Conservation (phyloP, 2,797 vertebrate genomes). For the Bucorvus abyssinicus region DNA sequence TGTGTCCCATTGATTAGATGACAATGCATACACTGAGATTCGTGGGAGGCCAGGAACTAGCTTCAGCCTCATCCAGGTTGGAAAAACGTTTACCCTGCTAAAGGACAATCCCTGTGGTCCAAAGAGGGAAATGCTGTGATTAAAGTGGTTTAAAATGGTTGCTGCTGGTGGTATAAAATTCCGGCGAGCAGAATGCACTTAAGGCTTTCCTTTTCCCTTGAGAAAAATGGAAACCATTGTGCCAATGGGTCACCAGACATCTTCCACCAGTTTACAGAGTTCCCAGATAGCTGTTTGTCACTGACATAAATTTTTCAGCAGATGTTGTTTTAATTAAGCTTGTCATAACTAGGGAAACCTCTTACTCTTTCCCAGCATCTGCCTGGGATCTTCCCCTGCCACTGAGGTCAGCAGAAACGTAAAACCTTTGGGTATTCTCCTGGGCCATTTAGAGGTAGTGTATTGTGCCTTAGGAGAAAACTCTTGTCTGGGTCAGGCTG, state of each 20-base stretch:
- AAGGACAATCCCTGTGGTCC: background rate
- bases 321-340: background rate
- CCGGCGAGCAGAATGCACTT: background rate
- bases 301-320: background rate
- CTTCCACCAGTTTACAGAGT: background rate
- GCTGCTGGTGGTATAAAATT: background rate
- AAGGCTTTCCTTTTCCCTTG: background rate
- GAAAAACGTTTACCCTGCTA: background rate
- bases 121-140: background rate
- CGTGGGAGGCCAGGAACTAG: slow-evolving; percentile 2
- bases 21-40: background rate
- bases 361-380: background rate
- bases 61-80: background rate
- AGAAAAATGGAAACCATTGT: background rate
- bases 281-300: background rate
- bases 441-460: background rate
- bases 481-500: background rate
- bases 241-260: background rate
- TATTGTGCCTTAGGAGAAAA: background rate
- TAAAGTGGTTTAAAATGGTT: background rate
- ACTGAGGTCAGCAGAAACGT: background rate
- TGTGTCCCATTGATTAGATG: background rate
- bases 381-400: background rate
- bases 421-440: background rate
- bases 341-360: background rate